These are phyloP conservation scores for Cryptus armator DNA, from an alignment of 2,888 invertebrate species.

Conservation along the genomic window DNA sequence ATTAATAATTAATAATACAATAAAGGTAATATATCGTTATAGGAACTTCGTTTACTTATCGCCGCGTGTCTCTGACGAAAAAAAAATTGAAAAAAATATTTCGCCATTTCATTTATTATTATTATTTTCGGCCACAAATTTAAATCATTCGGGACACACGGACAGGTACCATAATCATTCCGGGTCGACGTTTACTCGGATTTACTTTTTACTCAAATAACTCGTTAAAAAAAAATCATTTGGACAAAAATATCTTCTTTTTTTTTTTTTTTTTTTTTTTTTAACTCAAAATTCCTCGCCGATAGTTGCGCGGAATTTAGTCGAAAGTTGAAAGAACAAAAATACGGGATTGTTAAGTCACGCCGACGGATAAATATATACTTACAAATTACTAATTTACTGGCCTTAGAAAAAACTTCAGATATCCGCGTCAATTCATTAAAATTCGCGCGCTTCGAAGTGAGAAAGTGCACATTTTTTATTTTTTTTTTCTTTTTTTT, in stretches of 20 bases:
- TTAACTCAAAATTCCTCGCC: not conserved
- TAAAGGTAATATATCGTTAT: slow-evolving; percentile 50
- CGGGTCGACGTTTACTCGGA: slow-evolving; percentile 36
- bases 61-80: slow-evolving; percentile 19
- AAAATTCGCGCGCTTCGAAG: not conserved
- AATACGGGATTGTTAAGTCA: slow-evolving; percentile 16
- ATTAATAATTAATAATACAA: slow-evolving; percentile 59
- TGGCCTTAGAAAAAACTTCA: slow-evolving; percentile 31
- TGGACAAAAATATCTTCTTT: slow-evolving; percentile 9
- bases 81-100: not conserved
- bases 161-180: slow-evolving; percentile 61
- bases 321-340: slow-evolving; percentile 4
- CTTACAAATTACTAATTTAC: slow-evolving; percentile 44
- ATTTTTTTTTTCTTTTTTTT: slow-evolving; percentile 11
- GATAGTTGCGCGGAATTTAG: not conserved
- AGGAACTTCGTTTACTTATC: slow-evolving; percentile 59
- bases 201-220: slow-evolving; percentile 16
- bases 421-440: slow-evolving; percentile 21
- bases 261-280: not conserved
- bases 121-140: slow-evolving; percentile 19
- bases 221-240: slow-evolving; percentile 29
- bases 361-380: slow-evolving; percentile 42
- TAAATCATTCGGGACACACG: slow-evolving; percentile 39
- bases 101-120: not conserved
- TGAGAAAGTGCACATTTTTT: slow-evolving; percentile 2